Evolutionary conservation across 2,797 vertebrate species (phyloP), one percentile per base, ranked within the genome.

Genomic region (Arvicola amphibius): DNA sequence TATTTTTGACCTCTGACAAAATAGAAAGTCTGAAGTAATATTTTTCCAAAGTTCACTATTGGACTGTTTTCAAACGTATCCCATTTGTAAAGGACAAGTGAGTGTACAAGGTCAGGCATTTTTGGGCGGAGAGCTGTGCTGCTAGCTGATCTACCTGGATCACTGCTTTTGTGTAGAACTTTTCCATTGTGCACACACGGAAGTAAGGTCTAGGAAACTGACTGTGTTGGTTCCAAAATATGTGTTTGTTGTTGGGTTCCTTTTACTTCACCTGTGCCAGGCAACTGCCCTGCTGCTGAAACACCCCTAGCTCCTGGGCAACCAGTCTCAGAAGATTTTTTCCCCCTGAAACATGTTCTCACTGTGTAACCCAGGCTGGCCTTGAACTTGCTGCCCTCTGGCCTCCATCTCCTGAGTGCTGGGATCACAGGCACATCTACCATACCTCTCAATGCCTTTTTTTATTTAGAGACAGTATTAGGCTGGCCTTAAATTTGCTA

Each of bases 181-280:
- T 76, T 46, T 7, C 73, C 40, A 29, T 27, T 76, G 37, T 1
- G 0, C 32, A 4, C 61, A 61, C 27, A 11, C 4, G 1, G 51
- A 92, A 84, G 59, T 73, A 51, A 84, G 37, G 29, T 76, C 89
- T 94, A 63, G 86, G 51, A 83, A 92, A 92, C 76, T 43, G 27
- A 12, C 23, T 79, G 4, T 63, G 29, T 77, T 84, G 40, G 48
- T 71, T 27, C n/a, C 23, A 48, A 84, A 71, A 73, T 2, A 46
- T 74, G 51, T 73, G n/a, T 83, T 91, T 83, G 40, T 61, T 61
- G 37, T 59, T 34, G 85, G 7, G 16, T 37, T 73, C 56, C 56
- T 32, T 61, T n/a, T 77, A 32, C 56, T 61, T 77, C 2, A 48
- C 32, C 73, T 48, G 19, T 63, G 87, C 87, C 7, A 63, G 53